A percentile compares a stretch with the other conserved stretches of the same genome.
These are phyloP conservation scores for Macaria notata DNA, from an alignment of 2,888 invertebrate genomes.

Conservation along the genomic window DNA sequence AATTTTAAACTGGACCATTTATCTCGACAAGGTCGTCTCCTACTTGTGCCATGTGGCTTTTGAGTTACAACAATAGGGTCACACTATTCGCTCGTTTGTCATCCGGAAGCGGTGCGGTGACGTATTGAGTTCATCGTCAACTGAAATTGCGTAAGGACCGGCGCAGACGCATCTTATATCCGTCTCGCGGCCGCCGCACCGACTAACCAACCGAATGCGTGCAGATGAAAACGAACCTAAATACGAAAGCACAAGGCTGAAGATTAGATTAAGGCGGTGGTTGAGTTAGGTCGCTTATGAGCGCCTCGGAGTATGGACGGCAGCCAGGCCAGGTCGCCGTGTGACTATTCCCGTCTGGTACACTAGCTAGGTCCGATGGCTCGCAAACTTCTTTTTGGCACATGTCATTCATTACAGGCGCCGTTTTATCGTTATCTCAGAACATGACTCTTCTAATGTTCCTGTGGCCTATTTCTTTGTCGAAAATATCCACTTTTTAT, in stretches of 20 bases:
- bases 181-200: conserved; percentile 47
- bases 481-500: conserved; percentile 25
- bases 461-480: conserved; percentile 19
- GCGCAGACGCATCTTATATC: conserved; percentile 74
- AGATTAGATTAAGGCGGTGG: conserved; percentile 48
- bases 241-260: conserved; percentile 56
- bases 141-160: conserved; percentile 74
- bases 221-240: conserved; percentile 54
- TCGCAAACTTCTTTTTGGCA: conserved; percentile 61
- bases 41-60: conserved; percentile 50
- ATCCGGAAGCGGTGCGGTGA: conserved; percentile 72
- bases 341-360: conserved; percentile 80
- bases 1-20: conserved; percentile 43
- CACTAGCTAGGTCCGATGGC: conserved; percentile 64
- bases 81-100: conserved; percentile 58
- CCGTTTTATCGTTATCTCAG: conserved; percentile 47
- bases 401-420: conserved; percentile 65
- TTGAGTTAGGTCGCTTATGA: conserved; percentile 55
- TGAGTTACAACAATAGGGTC: conserved; percentile 54
- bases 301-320: conserved; percentile 61
- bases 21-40: conserved; percentile 51
- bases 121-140: conserved; percentile 77
- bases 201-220: conserved; percentile 46
- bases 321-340: conserved; percentile 77
- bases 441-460: conserved; percentile 24